Evolutionary conservation across 2,888 invertebrate species (phyloP).

Genomic region (Drosophila siamana): DNA sequence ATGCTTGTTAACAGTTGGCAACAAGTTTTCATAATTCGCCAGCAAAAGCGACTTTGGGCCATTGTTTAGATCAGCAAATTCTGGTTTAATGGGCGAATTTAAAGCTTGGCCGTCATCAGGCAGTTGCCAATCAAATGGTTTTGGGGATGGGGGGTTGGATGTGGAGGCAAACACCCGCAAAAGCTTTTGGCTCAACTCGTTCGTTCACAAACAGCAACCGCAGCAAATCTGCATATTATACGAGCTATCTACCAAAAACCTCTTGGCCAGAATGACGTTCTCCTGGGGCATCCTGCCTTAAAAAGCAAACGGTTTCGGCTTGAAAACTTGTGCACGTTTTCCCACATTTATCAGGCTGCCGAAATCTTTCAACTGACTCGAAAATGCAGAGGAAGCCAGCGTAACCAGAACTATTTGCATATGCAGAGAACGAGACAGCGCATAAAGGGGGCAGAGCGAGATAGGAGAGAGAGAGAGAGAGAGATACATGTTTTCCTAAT

Average conservation of each 20-base stretch:
- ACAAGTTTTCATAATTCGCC: slow-evolving; percentile 39
- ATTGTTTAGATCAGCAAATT: slow-evolving; percentile 57
- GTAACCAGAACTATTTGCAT: slow-evolving; percentile 52
- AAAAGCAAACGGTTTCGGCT: slow-evolving; percentile 15
- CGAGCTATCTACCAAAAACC: slow-evolving; percentile 11
- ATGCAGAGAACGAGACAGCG: slow-evolving; percentile 2
- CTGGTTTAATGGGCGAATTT: slow-evolving; percentile 40
- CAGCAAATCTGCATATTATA: slow-evolving; percentile 69
- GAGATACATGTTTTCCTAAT: slow-evolving; percentile 28
- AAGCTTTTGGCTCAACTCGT: slow-evolving; percentile 52
- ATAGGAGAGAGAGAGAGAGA: background rate
- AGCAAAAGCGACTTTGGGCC: slow-evolving; percentile 24
- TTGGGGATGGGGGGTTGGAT: background rate
- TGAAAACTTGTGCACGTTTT: slow-evolving; percentile 74
- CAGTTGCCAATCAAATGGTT: background rate
- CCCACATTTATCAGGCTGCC: slow-evolving; percentile 65
- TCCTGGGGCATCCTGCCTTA: slow-evolving; percentile 17
- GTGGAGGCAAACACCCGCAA: background rate
- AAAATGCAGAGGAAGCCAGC: slow-evolving; percentile 28
- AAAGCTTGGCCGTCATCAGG: slow-evolving; percentile 16
- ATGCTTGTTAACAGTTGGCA: slow-evolving; percentile 9
- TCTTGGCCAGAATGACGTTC: background rate
- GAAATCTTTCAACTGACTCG: slow-evolving; percentile 58
- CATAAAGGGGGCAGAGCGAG: too few species aligned
- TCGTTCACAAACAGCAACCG: slow-evolving; percentile 45